phyloP scores from a whole-genome alignment of 2,888 invertebrate species.

The Dryocosmus kuriphilus region DNA sequence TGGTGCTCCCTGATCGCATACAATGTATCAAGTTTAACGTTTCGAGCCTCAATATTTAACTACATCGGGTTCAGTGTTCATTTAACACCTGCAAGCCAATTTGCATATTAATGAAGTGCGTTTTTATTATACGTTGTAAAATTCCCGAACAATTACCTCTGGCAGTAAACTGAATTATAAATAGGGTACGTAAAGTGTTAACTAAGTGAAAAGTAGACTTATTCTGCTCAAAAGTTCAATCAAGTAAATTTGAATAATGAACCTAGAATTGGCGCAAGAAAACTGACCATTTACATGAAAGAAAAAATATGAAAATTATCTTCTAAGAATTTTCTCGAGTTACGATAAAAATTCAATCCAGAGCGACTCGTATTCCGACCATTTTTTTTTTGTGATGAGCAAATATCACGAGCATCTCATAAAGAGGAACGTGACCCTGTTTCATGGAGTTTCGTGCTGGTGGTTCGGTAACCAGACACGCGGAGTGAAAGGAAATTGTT shows the following conservation, averaged over 20 bases:
- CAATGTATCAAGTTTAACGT: neutral
- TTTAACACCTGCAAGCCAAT: conserved; percentile 1
- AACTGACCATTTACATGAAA: neutral
- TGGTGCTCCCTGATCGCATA: neutral
- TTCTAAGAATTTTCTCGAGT: neutral
- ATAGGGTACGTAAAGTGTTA: neutral
- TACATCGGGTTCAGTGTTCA: neutral
- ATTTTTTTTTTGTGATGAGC: neutral
- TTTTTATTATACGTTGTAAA: conserved; percentile 3
- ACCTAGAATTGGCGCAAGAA: neutral
- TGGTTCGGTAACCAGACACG: conserved; percentile 36
- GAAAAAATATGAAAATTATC: neutral
- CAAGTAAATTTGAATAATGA: neutral
- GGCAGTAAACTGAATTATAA: neutral
- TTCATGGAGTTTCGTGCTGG: conserved; percentile 38
- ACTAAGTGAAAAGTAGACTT: neutral
- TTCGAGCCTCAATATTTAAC: neutral
- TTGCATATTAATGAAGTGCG: neutral
- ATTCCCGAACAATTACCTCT: neutral
- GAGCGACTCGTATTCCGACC: neutral
- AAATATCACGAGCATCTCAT: conserved; percentile 41
- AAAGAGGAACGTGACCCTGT: conserved; percentile 41
- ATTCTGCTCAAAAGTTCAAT: neutral
- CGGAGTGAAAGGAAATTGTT: conserved; percentile 53
- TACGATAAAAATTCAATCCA: conserved; percentile 17